These are phyloP conservation scores for Sebastes melanostomus DNA, from an alignment of 2,797 vertebrate species.

Conservation along the genomic window DNA sequence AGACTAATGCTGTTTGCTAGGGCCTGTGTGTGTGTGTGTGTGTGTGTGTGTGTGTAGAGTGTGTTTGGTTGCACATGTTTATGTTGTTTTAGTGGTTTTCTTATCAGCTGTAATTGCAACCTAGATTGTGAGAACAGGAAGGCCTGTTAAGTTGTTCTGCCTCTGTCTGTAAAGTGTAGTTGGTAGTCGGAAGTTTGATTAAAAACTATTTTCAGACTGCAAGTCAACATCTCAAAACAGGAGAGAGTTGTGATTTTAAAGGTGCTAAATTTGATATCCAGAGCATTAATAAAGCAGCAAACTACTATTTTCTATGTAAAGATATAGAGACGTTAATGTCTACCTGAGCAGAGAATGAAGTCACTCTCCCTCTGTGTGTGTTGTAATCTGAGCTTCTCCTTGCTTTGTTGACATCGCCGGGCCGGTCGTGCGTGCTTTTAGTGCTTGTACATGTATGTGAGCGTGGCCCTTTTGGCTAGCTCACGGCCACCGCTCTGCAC, in stretches of 20 bases:
- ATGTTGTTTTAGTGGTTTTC: not conserved
- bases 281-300: too few relatives aligned
- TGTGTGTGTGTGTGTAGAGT: not conserved
- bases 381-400: too few relatives aligned
- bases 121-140: constrained; percentile 21
- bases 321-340: too few relatives aligned
- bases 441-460: too few relatives aligned
- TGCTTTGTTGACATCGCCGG: rapidly evolving
- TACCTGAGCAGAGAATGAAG: too few relatives aligned
- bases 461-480: too few relatives aligned
- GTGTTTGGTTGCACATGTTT: not conserved
- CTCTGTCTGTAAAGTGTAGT: not conserved
- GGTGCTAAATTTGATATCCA: too few relatives aligned
- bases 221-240: not conserved
- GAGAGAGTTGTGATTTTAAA: not conserved
- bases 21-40: not conserved
- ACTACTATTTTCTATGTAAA: too few relatives aligned
- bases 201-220: not conserved
- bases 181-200: not conserved
- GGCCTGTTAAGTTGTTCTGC: not conserved
- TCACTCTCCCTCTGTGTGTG: too few relatives aligned
- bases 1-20: not conserved
- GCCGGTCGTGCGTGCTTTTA: too few relatives aligned
- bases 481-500: too few relatives aligned
- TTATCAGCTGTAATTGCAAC: not conserved